Percentiles rank a stretch among this genome's conserved stretches.
phyloP scores from a whole-genome alignment of 2,888 invertebrate species.

The Cryptus armator region DNA sequence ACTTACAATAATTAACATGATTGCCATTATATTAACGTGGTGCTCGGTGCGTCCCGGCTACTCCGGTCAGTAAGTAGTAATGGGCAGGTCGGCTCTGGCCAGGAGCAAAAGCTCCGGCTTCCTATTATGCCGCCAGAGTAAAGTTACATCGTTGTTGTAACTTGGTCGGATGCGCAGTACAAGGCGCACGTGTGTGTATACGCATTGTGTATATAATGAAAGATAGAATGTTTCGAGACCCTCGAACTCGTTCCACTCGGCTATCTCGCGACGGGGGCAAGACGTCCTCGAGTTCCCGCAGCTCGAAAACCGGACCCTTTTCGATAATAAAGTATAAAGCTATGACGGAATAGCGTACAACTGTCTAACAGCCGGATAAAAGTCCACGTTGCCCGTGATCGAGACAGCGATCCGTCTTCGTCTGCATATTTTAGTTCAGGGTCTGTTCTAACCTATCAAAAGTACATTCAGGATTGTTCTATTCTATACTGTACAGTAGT shows the following conservation, averaged over 20 bases:
- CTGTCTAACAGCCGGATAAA: constrained; percentile 34
- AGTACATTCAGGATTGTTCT: constrained; percentile 15
- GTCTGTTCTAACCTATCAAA: background rate
- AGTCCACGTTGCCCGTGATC: constrained; percentile 44
- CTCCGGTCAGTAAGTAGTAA: constrained; percentile 72
- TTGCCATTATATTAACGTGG: constrained; percentile 82
- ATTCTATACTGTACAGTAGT: background rate
- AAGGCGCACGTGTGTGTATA: background rate
- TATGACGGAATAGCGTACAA: background rate
- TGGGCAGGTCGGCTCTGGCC: constrained; percentile 72
- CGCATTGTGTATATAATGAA: background rate
- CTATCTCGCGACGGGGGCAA: constrained; percentile 9
- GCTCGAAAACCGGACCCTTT: constrained; percentile 23
- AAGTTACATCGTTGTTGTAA: constrained; percentile 69
- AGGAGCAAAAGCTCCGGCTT: constrained; percentile 41
- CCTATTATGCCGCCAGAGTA: background rate
- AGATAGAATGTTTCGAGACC: constrained; percentile 4
- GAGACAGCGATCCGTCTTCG: constrained; percentile 60
- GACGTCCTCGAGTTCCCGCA: constrained; percentile 9
- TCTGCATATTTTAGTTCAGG: constrained; percentile 36
- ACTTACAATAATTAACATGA: constrained; percentile 84
- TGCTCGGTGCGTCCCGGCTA: constrained; percentile 69
- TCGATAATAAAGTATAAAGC: constrained; percentile 19
- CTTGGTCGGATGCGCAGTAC: constrained; percentile 50
- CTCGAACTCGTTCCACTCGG: constrained; percentile 48